Conservation (phyloP, 2,888 invertebrate genomes). For the Tortrix viridana region DNA sequence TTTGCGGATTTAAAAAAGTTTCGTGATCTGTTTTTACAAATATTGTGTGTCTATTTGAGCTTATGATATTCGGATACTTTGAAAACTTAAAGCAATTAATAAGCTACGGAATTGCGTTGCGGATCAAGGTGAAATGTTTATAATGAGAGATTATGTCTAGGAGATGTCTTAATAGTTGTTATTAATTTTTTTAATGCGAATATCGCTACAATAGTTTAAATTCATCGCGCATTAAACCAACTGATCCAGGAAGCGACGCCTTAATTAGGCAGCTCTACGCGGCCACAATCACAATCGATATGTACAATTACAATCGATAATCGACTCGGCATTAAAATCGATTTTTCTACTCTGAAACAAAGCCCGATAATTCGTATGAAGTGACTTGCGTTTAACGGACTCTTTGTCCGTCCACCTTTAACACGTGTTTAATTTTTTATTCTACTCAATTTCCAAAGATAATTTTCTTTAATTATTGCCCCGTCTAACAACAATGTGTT, state of each 20-base stretch:
- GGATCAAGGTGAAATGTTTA: too few relatives aligned
- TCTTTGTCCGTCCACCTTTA: constrained; percentile 70
- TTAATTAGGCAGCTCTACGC: constrained; percentile 69
- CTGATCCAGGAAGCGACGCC: constrained; percentile 45
- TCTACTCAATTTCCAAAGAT: constrained; percentile 58
- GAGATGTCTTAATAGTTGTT: neutral
- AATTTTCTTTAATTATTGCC: constrained; percentile 76
- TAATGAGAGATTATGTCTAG: too few relatives aligned
- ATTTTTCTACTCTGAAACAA: constrained; percentile 80
- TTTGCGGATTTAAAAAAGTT: too few relatives aligned
- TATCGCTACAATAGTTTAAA: constrained; percentile 16
- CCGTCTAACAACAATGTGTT: constrained; percentile 33
- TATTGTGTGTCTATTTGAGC: too few relatives aligned
- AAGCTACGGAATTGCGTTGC: too few relatives aligned
- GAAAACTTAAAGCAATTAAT: too few relatives aligned
- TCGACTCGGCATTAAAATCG: constrained; percentile 67
- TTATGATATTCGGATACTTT: too few relatives aligned
- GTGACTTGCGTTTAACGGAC: constrained; percentile 75
- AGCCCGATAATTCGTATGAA: constrained; percentile 79
- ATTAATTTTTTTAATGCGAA: constrained; percentile 1
- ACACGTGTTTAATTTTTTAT: constrained; percentile 70
- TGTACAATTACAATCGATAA: constrained; percentile 69
- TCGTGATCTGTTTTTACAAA: too few relatives aligned
- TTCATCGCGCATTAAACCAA: constrained; percentile 21
- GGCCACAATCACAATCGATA: constrained; percentile 49